A percentile compares a stretch with the other conserved stretches of the same genome.
These are phyloP conservation scores for Andrena bicolor DNA, from an alignment of 2,888 invertebrate genomes.

Conservation along the genomic window DNA sequence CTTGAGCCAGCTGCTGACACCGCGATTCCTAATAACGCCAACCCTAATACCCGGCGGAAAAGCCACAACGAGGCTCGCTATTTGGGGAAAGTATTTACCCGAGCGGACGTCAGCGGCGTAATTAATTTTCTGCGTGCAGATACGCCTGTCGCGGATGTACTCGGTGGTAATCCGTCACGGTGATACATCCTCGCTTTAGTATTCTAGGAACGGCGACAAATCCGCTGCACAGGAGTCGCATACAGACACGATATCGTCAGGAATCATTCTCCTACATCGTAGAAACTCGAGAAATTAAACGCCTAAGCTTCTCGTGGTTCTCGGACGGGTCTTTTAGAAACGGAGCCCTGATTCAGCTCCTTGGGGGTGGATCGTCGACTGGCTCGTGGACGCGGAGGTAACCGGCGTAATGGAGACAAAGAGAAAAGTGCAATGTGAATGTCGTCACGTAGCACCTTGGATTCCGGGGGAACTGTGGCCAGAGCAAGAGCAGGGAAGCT, in stretches of 20 bases:
- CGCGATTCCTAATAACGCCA: conserved; percentile 13
- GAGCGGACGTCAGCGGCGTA: conserved; percentile 42
- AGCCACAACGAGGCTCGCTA: neutral
- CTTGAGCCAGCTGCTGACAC: neutral
- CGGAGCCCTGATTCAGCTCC: too few species aligned
- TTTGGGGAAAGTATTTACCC: conserved; percentile 59
- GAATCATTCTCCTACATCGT: conserved; percentile 1
- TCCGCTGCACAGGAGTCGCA: conserved; percentile 1
- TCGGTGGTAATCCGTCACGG: conserved; percentile 58
- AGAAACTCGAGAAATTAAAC: neutral
- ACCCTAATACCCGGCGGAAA: neutral
- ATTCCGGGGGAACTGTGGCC: neutral
- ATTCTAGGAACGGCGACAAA: conserved; percentile 12
- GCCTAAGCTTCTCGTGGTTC: neutral
- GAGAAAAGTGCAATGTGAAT: too few species aligned
- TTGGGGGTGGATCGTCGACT: too few species aligned
- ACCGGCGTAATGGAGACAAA: too few species aligned
- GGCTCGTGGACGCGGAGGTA: too few species aligned
- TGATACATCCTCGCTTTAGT: conserved; percentile 35
- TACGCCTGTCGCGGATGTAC: conserved; percentile 27
- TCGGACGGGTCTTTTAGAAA: neutral
- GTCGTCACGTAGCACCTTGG: neutral
- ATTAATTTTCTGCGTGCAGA: conserved; percentile 62
- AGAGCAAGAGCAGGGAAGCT: too few species aligned
- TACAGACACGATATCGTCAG: neutral